These are phyloP conservation scores for Toxonevra muliebris DNA, from an alignment of 2,888 invertebrate genomes.

Conservation along the genomic window DNA sequence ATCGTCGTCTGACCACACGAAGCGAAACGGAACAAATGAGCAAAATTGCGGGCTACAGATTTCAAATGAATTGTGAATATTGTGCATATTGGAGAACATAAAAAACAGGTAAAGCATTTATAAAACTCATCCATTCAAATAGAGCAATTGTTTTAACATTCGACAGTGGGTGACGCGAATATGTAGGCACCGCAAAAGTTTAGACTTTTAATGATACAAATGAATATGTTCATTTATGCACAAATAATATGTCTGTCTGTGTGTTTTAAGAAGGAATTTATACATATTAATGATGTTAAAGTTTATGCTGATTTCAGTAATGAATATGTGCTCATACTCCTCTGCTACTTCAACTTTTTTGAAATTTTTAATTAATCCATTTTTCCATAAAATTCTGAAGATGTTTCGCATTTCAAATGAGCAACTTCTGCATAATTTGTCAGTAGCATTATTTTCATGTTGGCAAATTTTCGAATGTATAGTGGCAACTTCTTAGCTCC, in stretches of 20 bases:
- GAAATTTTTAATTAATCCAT: conserved; percentile 57
- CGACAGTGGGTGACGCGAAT: background rate
- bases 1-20: conserved; percentile 24
- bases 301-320: background rate
- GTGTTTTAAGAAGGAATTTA: too few species aligned
- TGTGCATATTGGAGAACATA: conserved; percentile 2
- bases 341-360: conserved; percentile 16
- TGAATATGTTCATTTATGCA: conserved; percentile 3
- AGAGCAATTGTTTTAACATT: background rate
- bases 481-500: background rate
- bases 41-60: conserved; percentile 30
- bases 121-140: background rate
- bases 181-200: conserved; percentile 18
- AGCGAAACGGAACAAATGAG: conserved; percentile 38
- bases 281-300: background rate
- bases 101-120: background rate
- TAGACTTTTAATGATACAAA: conserved; percentile 29
- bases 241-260: too few species aligned
- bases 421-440: conserved; percentile 29
- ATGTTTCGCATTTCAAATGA: conserved; percentile 43
- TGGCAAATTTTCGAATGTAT: too few species aligned
- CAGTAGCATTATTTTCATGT: too few species aligned
- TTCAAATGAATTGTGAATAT: conserved; percentile 20
- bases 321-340: background rate
- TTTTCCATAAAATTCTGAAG: conserved; percentile 48